These are phyloP conservation scores for Doris montereyensis DNA, from an alignment of 2,888 invertebrate genomes.

Conservation along the genomic window DNA sequence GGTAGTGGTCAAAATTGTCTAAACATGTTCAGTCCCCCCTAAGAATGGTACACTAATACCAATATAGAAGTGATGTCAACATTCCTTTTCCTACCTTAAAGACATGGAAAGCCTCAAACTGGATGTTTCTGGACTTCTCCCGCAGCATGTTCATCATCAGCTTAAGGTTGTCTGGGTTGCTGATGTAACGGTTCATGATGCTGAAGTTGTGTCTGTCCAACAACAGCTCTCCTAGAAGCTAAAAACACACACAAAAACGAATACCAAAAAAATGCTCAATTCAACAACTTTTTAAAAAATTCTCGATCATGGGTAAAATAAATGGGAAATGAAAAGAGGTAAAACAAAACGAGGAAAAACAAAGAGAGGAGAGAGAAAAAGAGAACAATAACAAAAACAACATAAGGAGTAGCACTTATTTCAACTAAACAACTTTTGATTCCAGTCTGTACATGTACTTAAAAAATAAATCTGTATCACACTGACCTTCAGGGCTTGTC, in stretches of 20 bases:
- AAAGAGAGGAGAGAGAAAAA: neutral
- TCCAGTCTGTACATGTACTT: too few species aligned
- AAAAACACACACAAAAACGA: too few species aligned
- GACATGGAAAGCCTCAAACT: conserved; percentile 99
- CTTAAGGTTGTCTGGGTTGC: conserved; percentile 99
- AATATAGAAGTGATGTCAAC: neutral
- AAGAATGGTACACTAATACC: too few species aligned
- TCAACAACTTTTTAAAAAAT: too few species aligned
- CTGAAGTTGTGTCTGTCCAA: conserved; percentile 99
- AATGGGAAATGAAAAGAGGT: neutral
- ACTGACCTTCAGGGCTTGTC: conserved; percentile 92
- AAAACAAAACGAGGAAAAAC: neutral
- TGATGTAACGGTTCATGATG: conserved; percentile 91
- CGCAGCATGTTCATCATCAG: conserved; percentile 99
- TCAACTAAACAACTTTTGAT: too few species aligned
- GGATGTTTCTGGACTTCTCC: conserved; percentile 99
- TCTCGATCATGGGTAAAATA: too few species aligned
- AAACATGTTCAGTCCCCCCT: too few species aligned
- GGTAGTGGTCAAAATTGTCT: too few species aligned
- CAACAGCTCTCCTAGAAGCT: conserved; percentile 93
- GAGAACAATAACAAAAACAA: too few species aligned
- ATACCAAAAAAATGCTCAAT: too few species aligned
- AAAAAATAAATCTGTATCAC: too few species aligned
- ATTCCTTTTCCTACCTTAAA: conserved; percentile 92
- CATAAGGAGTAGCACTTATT: too few species aligned